A percentile compares a stretch with the other conserved stretches of the same genome.
Conservation (phyloP, 2,888 invertebrate genomes). For the Drosophila falleni region DNA sequence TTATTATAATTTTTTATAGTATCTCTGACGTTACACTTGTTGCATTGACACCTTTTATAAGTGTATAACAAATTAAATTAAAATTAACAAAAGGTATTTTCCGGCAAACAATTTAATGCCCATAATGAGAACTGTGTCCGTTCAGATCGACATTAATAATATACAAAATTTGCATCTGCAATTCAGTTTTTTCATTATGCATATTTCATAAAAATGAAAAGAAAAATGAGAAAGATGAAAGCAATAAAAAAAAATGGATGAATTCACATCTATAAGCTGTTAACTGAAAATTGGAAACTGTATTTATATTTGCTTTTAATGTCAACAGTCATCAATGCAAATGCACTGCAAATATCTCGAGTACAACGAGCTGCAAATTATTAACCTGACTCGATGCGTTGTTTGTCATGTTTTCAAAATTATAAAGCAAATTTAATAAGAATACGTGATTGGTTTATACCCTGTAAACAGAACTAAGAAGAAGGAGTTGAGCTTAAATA, state of each 20-base stretch:
- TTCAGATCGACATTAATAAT: conserved; percentile 63
- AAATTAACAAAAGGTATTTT: conserved; percentile 74
- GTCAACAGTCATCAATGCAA: conserved; percentile 81
- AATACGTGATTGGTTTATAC: neutral
- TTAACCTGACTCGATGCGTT: conserved; percentile 8
- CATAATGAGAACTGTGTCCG: conserved; percentile 57
- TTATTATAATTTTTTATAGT: neutral
- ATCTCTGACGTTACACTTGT: neutral
- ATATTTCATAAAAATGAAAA: conserved; percentile 28
- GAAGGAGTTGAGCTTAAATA: neutral
- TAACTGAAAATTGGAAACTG: conserved; percentile 43
- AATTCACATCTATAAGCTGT: conserved; percentile 44
- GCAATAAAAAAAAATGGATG: conserved; percentile 10
- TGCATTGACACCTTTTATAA: conserved; percentile 1
- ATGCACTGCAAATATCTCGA: conserved; percentile 62
- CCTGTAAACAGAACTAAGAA: neutral
- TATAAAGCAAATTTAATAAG: conserved; percentile 16
- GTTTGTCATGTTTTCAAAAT: conserved; percentile 24
- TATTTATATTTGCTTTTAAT: conserved; percentile 69
- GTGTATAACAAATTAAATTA: conserved; percentile 68
- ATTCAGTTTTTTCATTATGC: conserved; percentile 41
- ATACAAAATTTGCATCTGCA: conserved; percentile 56
- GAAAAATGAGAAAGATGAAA: conserved; percentile 5
- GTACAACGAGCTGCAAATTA: conserved; percentile 40
- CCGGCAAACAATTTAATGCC: conserved; percentile 65